Conservation (phyloP, 1,140 invertebrate genomes). For the Ganaspis sp. region DNA sequence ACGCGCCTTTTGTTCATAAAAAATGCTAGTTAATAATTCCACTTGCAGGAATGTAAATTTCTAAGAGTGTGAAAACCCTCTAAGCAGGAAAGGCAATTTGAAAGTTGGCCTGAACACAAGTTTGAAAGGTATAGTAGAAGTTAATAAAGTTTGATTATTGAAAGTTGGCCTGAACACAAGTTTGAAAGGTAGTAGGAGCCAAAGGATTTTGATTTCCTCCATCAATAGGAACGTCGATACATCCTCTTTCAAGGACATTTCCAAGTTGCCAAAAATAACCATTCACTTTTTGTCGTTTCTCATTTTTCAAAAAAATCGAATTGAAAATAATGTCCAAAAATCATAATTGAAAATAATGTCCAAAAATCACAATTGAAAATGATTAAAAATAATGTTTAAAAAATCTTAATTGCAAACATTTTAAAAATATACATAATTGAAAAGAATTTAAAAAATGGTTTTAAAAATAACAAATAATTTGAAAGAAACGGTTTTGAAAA, state of each 20-base stretch:
- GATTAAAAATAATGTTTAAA: no score
- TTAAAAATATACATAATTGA: no score
- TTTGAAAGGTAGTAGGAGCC: conserved; percentile 60
- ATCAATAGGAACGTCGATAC: background rate
- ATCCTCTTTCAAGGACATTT: background rate
- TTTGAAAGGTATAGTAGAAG: background rate
- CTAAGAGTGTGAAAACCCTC: background rate
- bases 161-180: conserved; percentile 64
- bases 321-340: no score
- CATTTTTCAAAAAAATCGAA: no score
- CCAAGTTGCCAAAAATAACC: no score
- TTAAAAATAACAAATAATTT: no score
- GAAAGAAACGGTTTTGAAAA: no score
- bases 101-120: background rate
- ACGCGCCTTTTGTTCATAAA: background rate
- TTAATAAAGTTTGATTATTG: background rate
- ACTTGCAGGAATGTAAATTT: conserved; percentile 13
- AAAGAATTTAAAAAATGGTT: no score
- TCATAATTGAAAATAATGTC: no score
- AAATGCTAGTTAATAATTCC: conserved; percentile 16
- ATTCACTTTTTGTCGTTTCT: no score
- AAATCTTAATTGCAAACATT: no score
- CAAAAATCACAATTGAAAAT: no score
- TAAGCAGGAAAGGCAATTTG: conserved; percentile 3
- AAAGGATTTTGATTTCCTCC: background rate